Evolutionary conservation across 92 coral and sea anemone species (phyloP), one percentile per base, ranked within the genome.

Genomic region (Nematostella vectensis): DNA sequence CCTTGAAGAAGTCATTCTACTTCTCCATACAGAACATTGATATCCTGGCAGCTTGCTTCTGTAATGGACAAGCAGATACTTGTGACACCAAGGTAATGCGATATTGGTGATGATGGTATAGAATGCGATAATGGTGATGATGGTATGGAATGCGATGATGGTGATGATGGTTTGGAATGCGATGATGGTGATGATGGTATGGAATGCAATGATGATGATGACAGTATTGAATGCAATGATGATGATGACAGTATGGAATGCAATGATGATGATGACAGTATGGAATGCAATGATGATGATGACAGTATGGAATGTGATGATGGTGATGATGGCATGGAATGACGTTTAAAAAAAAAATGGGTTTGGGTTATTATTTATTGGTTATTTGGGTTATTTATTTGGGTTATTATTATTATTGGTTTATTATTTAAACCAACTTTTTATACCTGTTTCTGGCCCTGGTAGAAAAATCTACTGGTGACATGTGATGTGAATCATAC

Each of bases 11-110:
- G 53, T 54, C 72, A 37, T 78, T 74, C 21, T 91, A 61, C 57
- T 91, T 91, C 59, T 37, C 96, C 24, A 71, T 91, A 21, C n/a
- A 64, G 45, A 93, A 91, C 59, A 78, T 88, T 88, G 72, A 78
- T 21, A 78, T 87, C 2, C 15, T 30, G 16, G 98, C 83, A 9
- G 67, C 89, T 0, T 91, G 98, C 44, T 78, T 65, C 60, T 91
- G 98, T 30, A 71, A 87, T 74, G 98, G 98, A 27, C 96, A 86
- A 47, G 85, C 98, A 27, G 74, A 74, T 1, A 27, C 68, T 37
- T 91, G 98, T 55, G n/a, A n/a, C n/a, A n/a, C n/a, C n/a, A n/a
- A n/a, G n/a, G n/a, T n/a, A n/a, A n/a, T 20, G 25, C 24, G 51
- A n/a, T 30, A 6, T 15, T 36, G 15, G 15, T 36, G 42, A 15